Percentiles rank a stretch among this genome's conserved stretches.
These are phyloP conservation scores for Iguana delicatissima DNA, from an alignment of 2,797 vertebrate species.

Conservation along the genomic window DNA sequence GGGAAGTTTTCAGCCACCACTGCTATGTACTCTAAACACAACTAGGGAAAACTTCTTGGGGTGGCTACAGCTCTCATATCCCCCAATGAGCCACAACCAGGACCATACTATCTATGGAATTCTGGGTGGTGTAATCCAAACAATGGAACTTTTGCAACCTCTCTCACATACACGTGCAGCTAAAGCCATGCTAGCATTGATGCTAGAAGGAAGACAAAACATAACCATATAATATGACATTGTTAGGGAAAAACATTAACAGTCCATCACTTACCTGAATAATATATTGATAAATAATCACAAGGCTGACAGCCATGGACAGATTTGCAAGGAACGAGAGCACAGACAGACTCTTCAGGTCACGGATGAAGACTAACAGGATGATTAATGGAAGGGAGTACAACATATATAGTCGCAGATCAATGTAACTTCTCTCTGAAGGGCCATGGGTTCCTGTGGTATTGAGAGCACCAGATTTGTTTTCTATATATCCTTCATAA, in stretches of 20 bases:
- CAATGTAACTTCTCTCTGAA: constrained; percentile 73
- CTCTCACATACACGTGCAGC: too few relatives aligned
- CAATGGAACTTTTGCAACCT: too few relatives aligned
- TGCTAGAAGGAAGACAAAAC: not conserved
- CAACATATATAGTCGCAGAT: constrained; percentile 88
- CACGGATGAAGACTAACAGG: constrained; percentile 86
- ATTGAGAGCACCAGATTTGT: constrained; percentile 56
- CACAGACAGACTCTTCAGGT: constrained; percentile 85
- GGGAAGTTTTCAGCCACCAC: not conserved
- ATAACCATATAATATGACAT: not conserved
- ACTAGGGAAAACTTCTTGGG: not conserved
- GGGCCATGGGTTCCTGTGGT: constrained; percentile 55
- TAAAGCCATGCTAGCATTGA: not conserved
- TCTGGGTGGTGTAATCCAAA: not conserved
- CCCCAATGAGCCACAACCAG: not conserved
- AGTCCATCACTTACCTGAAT: constrained; percentile 80
- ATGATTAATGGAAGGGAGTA: constrained; percentile 86
- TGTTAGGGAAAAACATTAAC: not conserved
- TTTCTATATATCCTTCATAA: constrained; percentile 82
- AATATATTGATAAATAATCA: constrained; percentile 88
- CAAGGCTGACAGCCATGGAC: constrained; percentile 88
- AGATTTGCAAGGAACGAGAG: constrained; percentile 86
- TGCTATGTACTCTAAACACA: not conserved
- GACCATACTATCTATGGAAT: not conserved
- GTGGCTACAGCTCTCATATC: not conserved